Base-by-base conservation (phyloP, 2,113 vertebrate species). In the Ceyx melanurus region DNA sequence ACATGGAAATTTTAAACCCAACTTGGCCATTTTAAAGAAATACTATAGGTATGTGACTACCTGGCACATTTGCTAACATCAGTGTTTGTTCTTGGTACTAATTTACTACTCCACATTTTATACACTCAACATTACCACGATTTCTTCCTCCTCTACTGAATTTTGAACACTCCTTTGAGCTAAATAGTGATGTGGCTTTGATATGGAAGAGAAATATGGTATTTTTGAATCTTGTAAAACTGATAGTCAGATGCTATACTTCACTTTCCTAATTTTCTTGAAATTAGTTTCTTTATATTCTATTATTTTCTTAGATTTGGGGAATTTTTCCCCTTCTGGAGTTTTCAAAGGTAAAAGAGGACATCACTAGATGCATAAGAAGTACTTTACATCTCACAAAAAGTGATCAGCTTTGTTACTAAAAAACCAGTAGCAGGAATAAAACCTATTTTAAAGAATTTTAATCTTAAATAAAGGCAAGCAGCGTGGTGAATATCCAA, bases 51-150 rank as follows among this genome's bases (percentile, higher is more conserved):
- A 82, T 95, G 94, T 92, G 95, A 91, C 86, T 93, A 86, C 89
- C 77, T 71, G 78, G 75, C 78, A 95, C 84, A 88, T 90, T 96
- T 95, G 58, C 29, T 66, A 53, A 43, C 89, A 51, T 67, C 82
- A 89, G 67, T 67, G 17, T 77, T 88, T 33, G n/a, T 79, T 76
- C 62, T 90, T 89, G 92, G 85, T 89, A 93, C 64, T 91, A 11
- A 64, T 79, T 94, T 94, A 94, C 66, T 68, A 26, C 88, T 45
- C 29, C 56, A 84, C 19, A 78, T 88, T 92, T 90, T 91, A 85
- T 53, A 87, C 66, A 76, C 53, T 67, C 71, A 67, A 37, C 72
- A 80, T 92, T 91, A 78, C 56, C 51, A 51, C 79, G 65, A 90
- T 40, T 92, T 88, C 62, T 78, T 85, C 74, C 82, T 82, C 74